phyloP scores from a whole-genome alignment of 2,797 vertebrate species.

The Danio tinwini region DNA sequence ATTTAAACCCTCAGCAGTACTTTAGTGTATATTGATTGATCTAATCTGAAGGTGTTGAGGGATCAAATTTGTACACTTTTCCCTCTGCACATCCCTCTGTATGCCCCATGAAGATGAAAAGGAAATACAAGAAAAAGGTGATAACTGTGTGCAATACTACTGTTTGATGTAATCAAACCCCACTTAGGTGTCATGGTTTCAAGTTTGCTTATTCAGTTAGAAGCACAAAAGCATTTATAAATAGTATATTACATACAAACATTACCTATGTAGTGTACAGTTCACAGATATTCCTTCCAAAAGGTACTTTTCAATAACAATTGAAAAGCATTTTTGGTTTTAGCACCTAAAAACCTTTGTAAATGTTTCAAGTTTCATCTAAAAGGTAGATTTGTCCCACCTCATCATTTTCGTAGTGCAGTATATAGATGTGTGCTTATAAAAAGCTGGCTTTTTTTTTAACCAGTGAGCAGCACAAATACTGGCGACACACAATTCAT shows the following conservation, averaged over 20 bases:
- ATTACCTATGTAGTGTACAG: conserved; percentile 1
- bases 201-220: conserved; percentile 13
- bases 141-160: conserved; percentile 3
- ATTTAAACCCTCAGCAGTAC: background rate
- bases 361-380: conserved; percentile 59
- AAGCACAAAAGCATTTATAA: conserved; percentile 35
- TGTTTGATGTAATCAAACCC: conserved; percentile 21
- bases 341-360: conserved; percentile 21
- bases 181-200: background rate
- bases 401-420: conserved; percentile 39
- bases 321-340: conserved; percentile 16
- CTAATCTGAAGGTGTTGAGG: background rate
- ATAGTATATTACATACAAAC: conserved; percentile 40
- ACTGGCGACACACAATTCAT: conserved; percentile 38
- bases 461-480: conserved; percentile 60
- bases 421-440: conserved; percentile 53
- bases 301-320: conserved; percentile 23
- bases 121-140: conserved; percentile 8
- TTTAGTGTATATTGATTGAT: background rate
- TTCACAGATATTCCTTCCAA: conserved; percentile 23
- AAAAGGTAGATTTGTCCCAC: conserved; percentile 5
- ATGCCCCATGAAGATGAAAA: background rate
- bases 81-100: background rate
- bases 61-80: background rate
- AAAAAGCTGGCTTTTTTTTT: conserved; percentile 13